Evolutionary conservation across 2,113 vertebrate species (phyloP).

Genomic region (Hemibates koningsi): DNA sequence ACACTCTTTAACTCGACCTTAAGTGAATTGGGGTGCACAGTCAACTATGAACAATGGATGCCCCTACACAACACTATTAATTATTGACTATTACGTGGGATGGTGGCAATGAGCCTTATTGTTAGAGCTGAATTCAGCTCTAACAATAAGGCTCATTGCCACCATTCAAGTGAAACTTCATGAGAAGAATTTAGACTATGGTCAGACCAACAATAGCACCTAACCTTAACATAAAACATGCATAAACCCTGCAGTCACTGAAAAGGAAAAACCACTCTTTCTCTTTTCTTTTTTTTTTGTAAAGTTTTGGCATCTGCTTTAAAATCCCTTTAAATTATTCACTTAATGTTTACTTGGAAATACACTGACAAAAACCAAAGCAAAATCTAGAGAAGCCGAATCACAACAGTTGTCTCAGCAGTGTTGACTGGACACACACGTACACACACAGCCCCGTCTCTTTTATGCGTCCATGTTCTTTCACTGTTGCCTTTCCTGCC

Average conservation of each 20-base stretch:
- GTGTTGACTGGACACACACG: background rate
- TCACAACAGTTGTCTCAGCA: background rate
- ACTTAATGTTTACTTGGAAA: background rate
- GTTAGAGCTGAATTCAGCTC: background rate
- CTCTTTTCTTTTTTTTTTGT: background rate
- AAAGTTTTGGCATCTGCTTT: background rate
- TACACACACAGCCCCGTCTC: background rate
- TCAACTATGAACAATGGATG: background rate
- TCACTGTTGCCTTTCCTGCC: background rate
- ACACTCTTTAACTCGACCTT: constrained; percentile 25
- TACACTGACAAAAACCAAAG: background rate
- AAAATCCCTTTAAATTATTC: background rate
- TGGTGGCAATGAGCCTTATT: background rate
- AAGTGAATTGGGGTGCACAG: background rate
- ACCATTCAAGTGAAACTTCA: constrained; percentile 18
- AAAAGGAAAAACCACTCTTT: background rate
- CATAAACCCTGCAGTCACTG: background rate
- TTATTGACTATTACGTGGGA: constrained; percentile 12
- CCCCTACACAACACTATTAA: background rate
- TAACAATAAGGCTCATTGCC: constrained; percentile 36
- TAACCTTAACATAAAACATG: background rate
- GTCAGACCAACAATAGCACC: background rate
- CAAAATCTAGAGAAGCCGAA: background rate
- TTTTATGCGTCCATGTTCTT: background rate
- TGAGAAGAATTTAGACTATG: background rate